phyloP scores from a whole-genome alignment of 1,140 invertebrate species.

The silkworm (Bombyx mori) region DNA sequence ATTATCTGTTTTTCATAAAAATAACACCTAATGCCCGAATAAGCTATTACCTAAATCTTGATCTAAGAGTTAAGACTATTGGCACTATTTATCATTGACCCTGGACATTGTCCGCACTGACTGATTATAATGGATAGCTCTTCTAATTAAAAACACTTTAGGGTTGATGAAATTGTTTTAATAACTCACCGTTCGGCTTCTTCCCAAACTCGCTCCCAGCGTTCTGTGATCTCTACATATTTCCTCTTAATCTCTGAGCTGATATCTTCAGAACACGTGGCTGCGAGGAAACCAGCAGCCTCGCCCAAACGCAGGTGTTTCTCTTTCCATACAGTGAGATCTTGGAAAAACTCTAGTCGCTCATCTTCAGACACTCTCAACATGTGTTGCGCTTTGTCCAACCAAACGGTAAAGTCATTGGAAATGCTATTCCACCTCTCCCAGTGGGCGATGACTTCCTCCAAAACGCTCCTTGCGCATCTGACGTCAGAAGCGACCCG shows the following conservation, averaged over 20 bases:
- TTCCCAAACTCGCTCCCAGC: constrained; percentile 87
- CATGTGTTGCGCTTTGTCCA: constrained; percentile 84
- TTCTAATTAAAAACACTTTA: too few relatives aligned
- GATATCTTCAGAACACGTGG: constrained; percentile 87
- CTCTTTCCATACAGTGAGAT: constrained; percentile 91
- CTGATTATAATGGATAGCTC: too few relatives aligned
- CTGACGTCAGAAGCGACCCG: constrained; percentile 90
- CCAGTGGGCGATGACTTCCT: constrained; percentile 92
- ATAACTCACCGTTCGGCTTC: constrained; percentile 77
- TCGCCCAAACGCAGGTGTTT: constrained; percentile 87
- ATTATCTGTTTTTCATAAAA: too few relatives aligned
- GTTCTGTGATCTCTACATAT: constrained; percentile 78
- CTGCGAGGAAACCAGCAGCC: constrained; percentile 89
- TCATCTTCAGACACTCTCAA: constrained; percentile 85
- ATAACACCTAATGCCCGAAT: too few relatives aligned
- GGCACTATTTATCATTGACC: too few relatives aligned
- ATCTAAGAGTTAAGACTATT: too few relatives aligned
- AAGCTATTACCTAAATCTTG: too few relatives aligned
- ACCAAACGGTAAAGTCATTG: constrained; percentile 84
- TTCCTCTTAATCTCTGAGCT: constrained; percentile 83
- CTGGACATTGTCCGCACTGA: too few relatives aligned
- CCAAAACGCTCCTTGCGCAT: constrained; percentile 89
- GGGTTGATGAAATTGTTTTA: not conserved
- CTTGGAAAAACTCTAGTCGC: constrained; percentile 90
- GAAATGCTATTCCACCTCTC: constrained; percentile 82